These are phyloP conservation scores for Bombus affinis DNA, from an alignment of 1,140 invertebrate genomes.

Conservation along the genomic window DNA sequence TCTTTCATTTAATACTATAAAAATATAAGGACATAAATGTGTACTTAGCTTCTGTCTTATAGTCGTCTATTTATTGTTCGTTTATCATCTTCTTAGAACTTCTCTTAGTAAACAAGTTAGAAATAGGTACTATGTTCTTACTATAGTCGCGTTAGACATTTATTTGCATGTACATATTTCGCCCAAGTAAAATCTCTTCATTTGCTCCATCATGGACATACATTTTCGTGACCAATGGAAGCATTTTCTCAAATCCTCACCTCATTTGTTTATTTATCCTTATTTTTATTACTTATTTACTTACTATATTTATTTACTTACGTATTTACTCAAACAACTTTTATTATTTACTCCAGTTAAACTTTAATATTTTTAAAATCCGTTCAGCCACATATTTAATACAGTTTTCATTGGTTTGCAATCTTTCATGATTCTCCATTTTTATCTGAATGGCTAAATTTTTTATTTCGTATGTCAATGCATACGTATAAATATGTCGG, in stretches of 20 bases:
- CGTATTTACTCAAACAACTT: background rate
- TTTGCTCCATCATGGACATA: constrained; percentile 63
- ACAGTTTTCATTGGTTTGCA: background rate
- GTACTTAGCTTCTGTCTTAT: background rate
- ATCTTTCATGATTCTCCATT: background rate
- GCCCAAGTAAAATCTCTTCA: background rate
- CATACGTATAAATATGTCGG: background rate
- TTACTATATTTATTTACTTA: background rate
- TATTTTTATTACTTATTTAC: background rate
- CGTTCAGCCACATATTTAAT: background rate
- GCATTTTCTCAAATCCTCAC: constrained; percentile 13
- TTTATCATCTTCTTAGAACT: background rate
- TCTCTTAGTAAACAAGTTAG: background rate
- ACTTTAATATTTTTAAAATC: background rate
- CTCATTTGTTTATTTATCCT: constrained; percentile 11
- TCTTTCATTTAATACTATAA: too few species aligned
- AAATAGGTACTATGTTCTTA: background rate
- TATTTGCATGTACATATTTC: constrained; percentile 14
- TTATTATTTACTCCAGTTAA: background rate
- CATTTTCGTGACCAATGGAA: constrained; percentile 58
- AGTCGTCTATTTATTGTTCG: background rate
- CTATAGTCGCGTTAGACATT: background rate
- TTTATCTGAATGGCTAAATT: background rate
- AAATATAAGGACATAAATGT: background rate
- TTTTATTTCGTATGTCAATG: background rate